Percentiles rank a stretch among this genome's conserved stretches.
These are phyloP conservation scores for Ptychochromis oligacanthus DNA, from an alignment of 2,113 vertebrate species.

Conservation along the genomic window DNA sequence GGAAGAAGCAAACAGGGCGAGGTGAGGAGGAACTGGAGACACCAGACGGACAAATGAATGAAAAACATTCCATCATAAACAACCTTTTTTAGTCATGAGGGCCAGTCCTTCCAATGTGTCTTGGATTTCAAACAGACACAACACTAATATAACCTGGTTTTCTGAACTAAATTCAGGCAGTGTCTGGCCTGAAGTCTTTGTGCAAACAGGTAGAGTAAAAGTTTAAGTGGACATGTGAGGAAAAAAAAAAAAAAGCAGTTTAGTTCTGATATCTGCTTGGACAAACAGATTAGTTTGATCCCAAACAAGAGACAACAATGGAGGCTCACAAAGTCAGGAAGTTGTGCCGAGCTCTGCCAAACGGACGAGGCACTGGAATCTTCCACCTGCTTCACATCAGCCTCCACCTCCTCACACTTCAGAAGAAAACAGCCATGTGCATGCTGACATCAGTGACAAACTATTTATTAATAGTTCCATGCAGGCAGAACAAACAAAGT, in stretches of 20 bases:
- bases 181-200: neutral
- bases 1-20: constrained; percentile 16
- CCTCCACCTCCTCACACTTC: constrained; percentile 13
- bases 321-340: constrained; percentile 74
- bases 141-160: neutral
- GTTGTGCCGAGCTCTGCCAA: constrained; percentile 31
- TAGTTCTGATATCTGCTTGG: constrained; percentile 1
- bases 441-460: neutral
- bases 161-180: neutral
- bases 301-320: constrained; percentile 66
- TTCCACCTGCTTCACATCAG: constrained; percentile 55
- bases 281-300: constrained; percentile 52
- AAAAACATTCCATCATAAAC: constrained; percentile 28
- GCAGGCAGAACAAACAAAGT: neutral
- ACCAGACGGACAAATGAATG: constrained; percentile 19
- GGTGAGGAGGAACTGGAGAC: constrained; percentile 21
- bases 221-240: neutral
- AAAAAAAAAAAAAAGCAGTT: neutral
- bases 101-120: neutral
- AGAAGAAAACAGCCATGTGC: neutral
- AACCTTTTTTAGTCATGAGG: neutral
- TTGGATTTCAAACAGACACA: neutral
- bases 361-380: constrained; percentile 45
- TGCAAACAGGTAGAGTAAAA: neutral
- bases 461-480: constrained; percentile 28